phyloP scores from a whole-genome alignment of 2,888 invertebrate species.

The Mimas tiliae region DNA sequence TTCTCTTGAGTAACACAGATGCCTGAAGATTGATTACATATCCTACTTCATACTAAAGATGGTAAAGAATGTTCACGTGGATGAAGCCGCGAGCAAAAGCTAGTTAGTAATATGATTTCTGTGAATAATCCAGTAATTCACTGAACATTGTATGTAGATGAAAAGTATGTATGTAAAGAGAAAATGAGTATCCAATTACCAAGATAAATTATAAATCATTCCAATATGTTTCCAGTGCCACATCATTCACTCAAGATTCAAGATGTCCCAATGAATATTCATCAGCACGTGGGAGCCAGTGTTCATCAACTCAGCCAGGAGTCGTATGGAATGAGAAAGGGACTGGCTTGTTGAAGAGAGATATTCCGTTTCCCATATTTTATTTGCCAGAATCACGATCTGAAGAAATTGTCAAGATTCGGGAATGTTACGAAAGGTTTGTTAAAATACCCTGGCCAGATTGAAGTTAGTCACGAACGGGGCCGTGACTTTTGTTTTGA shows the following conservation, averaged over 20 bases:
- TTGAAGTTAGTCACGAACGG: neutral
- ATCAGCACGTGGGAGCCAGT: conserved; percentile 67
- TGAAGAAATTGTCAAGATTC: conserved; percentile 85
- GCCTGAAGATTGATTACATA: no score
- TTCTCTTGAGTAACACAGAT: no score
- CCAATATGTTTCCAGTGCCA: conserved; percentile 55
- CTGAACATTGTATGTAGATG: no score
- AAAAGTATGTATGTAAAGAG: no score
- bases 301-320: conserved; percentile 74
- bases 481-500: no score
- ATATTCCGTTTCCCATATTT: conserved; percentile 96
- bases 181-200: no score
- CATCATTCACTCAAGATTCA: conserved; percentile 86
- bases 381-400: conserved; percentile 83
- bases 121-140: no score
- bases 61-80: no score
- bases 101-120: no score
- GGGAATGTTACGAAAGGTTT: conserved; percentile 84
- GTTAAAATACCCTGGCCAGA: neutral
- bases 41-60: no score
- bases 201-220: no score
- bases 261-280: conserved; percentile 93
- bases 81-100: no score
- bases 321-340: conserved; percentile 95
- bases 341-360: conserved; percentile 89